Evolutionary conservation across 1,140 invertebrate genomes (phyloP).

Genomic region (Ips nitidus): DNA sequence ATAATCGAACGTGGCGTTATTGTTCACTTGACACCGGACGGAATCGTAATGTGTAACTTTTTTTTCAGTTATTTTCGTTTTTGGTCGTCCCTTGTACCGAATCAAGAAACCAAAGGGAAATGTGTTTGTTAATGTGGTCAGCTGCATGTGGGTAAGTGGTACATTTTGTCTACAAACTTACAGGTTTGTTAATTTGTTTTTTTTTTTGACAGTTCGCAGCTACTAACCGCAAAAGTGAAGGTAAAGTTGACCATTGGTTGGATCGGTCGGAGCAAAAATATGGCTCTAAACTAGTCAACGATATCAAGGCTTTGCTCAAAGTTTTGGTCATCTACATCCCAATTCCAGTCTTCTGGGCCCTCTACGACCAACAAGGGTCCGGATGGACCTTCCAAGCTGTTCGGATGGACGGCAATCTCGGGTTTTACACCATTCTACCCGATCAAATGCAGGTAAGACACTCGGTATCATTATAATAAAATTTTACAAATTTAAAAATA

Average conservation of each 20-base stretch:
- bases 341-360: conserved; percentile 86
- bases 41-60: background rate
- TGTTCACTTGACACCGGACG: background rate
- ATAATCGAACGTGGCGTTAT: too few relatives aligned
- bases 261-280: conserved; percentile 79
- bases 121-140: conserved; percentile 73
- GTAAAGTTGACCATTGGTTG: conserved; percentile 69
- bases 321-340: conserved; percentile 80
- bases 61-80: conserved; percentile 76
- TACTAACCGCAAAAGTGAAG: conserved; percentile 11
- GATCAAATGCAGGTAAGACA: conserved; percentile 77
- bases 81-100: conserved; percentile 75
- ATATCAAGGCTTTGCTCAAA: conserved; percentile 72
- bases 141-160: conserved; percentile 76
- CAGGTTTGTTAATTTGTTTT: background rate
- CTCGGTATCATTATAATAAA: background rate
- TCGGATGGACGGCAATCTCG: conserved; percentile 82
- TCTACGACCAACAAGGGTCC: conserved; percentile 88
- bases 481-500: background rate
- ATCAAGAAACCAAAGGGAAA: conserved; percentile 81
- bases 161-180: background rate
- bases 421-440: conserved; percentile 70
- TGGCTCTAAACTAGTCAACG: conserved; percentile 66
- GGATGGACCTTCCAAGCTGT: conserved; percentile 94
- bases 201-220: conserved; percentile 20